These are phyloP conservation scores for Cololabis saira DNA, from an alignment of 2,113 vertebrate genomes.

Conservation along the genomic window DNA sequence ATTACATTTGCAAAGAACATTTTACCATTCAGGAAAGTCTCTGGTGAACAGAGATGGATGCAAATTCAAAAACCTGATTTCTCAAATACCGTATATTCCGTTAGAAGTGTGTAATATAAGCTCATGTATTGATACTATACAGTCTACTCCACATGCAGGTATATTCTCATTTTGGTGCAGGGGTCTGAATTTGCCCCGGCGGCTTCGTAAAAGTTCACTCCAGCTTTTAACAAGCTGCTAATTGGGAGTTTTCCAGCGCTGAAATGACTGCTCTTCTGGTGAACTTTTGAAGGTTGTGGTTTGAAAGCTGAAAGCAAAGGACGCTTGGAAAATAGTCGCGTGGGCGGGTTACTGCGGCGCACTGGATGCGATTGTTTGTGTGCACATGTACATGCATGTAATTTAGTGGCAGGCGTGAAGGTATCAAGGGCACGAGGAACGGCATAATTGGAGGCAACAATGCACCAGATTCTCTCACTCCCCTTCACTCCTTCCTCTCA, in stretches of 20 bases:
- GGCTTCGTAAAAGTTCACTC: slow-evolving; percentile 13
- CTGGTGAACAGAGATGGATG: no score
- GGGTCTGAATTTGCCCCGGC: neutral
- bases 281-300: slow-evolving; percentile 7
- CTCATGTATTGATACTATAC: no score
- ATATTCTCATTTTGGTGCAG: neutral
- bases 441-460: slow-evolving; percentile 41
- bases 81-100: no score
- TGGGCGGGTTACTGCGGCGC: slow-evolving; percentile 8
- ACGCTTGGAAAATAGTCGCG: slow-evolving; percentile 10
- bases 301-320: slow-evolving; percentile 25
- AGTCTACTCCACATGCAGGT: neutral
- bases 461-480: neutral
- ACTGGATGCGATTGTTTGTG: neutral
- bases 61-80: no score
- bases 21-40: no score
- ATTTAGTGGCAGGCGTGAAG: neutral
- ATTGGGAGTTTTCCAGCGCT: slow-evolving; percentile 31
- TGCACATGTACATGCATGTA: neutral
- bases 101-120: no score
- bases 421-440: slow-evolving; percentile 9
- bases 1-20: no score
- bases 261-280: slow-evolving; percentile 23
- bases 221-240: slow-evolving; percentile 52
- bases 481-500: neutral